Conservation (phyloP, 2,888 invertebrate species). For the Parapristionchus giblindavisi region DNA sequence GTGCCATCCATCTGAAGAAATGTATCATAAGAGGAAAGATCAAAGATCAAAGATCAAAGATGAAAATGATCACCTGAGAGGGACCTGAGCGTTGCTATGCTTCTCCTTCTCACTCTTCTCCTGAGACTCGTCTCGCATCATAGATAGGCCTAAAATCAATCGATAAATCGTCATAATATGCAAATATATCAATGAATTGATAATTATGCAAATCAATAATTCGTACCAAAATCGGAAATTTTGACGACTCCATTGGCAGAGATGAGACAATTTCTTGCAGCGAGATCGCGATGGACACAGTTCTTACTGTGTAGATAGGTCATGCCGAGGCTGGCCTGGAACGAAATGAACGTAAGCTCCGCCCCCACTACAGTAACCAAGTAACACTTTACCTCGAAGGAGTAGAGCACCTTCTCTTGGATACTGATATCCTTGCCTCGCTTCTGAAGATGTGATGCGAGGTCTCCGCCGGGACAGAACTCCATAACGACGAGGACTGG, state of each 20-base stretch:
- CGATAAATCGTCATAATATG: too few species aligned
- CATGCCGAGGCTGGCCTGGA: conserved; percentile 81
- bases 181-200: not conserved
- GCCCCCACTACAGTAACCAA: too few species aligned
- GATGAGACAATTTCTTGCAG: conserved; percentile 83
- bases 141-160: conserved; percentile 6
- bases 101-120: not conserved
- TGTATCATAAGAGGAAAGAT: not conserved
- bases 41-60: conserved; percentile 5
- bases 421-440: conserved; percentile 33
- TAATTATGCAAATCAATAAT: not conserved
- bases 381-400: conserved; percentile 1
- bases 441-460: conserved; percentile 47
- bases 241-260: conserved; percentile 44
- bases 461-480: conserved; percentile 76
- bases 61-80: conserved; percentile 13
- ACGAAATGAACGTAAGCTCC: too few species aligned
- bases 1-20: conserved; percentile 54
- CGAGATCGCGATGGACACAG: conserved; percentile 86
- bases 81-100: not conserved
- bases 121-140: not conserved
- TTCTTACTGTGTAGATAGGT: conserved; percentile 82
- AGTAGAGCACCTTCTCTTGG: conserved; percentile 38
- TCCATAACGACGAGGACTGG: conserved; percentile 98
- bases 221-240: conserved; percentile 50